Conservation (phyloP, 2,113 vertebrate genomes). For the Craseonycteris thonglongyai region DNA sequence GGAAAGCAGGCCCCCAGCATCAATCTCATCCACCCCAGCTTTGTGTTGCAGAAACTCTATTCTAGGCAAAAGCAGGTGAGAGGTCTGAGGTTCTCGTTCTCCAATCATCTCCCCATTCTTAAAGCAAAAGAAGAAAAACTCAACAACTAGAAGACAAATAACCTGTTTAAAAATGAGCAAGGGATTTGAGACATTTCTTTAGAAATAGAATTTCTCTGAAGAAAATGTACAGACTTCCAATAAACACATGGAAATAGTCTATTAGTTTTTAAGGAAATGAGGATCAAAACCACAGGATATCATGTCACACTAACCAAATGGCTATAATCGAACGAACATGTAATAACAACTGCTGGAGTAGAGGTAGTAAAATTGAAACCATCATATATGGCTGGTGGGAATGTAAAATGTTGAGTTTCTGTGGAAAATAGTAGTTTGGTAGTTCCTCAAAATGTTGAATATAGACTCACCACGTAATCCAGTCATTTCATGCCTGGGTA, state of each 20-base stretch:
- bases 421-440: not conserved
- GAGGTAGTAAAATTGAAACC: not conserved
- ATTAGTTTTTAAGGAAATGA: constrained; percentile 26
- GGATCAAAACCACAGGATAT: not conserved
- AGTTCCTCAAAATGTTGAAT: not conserved
- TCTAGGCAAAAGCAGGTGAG: not conserved
- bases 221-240: not conserved
- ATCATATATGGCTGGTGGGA: not conserved
- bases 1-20: not conserved
- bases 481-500: not conserved
- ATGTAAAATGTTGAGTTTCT: not conserved
- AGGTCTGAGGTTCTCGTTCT: not conserved
- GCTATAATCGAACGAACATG: not conserved
- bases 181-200: not conserved
- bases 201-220: not conserved
- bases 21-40: not conserved
- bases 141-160: not conserved
- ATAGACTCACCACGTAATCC: not conserved
- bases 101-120: not conserved
- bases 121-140: not conserved
- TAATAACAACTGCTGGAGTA: not conserved
- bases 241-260: not conserved
- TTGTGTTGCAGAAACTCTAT: not conserved
- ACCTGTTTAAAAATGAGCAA: not conserved
- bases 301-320: not conserved